Base-by-base conservation (phyloP, 2,888 invertebrate species). In the Oxyteleia sp. region DNA sequence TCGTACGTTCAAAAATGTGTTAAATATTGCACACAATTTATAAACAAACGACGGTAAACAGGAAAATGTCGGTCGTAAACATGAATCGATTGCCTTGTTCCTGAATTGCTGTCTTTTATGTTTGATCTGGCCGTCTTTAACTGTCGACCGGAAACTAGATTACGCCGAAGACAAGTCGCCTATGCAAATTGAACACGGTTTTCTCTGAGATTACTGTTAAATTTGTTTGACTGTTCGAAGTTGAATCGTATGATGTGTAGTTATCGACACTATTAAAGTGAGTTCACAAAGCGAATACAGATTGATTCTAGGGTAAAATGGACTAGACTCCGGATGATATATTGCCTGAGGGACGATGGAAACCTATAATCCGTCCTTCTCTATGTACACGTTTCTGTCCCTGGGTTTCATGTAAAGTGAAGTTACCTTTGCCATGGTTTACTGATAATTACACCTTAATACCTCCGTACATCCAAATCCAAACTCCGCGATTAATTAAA, bases 401-500 rank as follows among this genome's bases (percentile, higher is more conserved):
- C 43, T 51, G 23, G 26, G 35, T 69, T 79, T 23, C 80, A 51
- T 79, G 57, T 51, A 29, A 11, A 41, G 23, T 61, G 38, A 29
- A 45, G 4, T 43, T 49, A 23, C 57, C 51, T 66, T 59, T 72
- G 59, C 66, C 43, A 53, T 38, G 59, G 41, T 80, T 51, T 64
- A 45, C 66, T 59, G 59, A 72, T 72, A 80, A 66, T 72, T 71
- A 72, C 51, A 72, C 66, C 72, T 57, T 64, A 80, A 80, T 80
- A 64, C 45, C 66, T 35, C 29, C 16, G 16, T 51, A 47, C 49
- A 72, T 59, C 61, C 35, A 61, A 35, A 69, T 61, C 51, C 13
- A 64, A 41, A 43, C 59, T 61, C 13, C 23, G 16, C 32, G 55
- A 55, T 47, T 8, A 32, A 45, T 55, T 26, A 7, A 16, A 16